phyloP scores from a whole-genome alignment of 2,888 invertebrate species.

The Tortricodes alternella region DNA sequence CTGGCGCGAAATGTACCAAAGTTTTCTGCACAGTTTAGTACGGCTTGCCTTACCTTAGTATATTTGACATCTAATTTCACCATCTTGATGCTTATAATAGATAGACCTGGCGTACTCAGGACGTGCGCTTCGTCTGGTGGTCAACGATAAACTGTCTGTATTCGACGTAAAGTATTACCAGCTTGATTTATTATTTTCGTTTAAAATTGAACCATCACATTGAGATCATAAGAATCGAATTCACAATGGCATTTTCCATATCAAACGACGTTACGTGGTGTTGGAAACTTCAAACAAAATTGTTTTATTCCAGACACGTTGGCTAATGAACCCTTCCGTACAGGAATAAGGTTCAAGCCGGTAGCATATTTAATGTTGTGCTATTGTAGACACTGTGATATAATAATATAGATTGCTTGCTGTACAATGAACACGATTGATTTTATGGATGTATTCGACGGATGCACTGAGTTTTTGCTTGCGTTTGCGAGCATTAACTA shows the following conservation, averaged over 20 bases:
- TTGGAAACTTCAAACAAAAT: no score
- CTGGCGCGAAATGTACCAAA: no score
- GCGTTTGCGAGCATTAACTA: no score
- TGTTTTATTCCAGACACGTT: no score
- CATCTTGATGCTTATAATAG: slow-evolving; percentile 53
- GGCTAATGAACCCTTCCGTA: no score
- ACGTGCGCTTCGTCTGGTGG: slow-evolving; percentile 12
- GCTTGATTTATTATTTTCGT: not conserved
- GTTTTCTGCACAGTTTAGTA: not conserved
- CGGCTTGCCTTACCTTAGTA: slow-evolving; percentile 67
- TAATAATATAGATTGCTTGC: no score
- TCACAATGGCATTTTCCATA: not conserved
- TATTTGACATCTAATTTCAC: slow-evolving; percentile 79
- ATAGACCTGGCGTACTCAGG: not conserved
- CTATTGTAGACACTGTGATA: no score
- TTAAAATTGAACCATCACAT: slow-evolving; percentile 6
- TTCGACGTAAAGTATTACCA: not conserved
- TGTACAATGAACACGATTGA: no score
- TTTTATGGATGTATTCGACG: not conserved
- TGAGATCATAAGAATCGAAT: slow-evolving; percentile 2
- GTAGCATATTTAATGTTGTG: no score
- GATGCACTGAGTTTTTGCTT: not conserved
- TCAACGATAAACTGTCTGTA: slow-evolving; percentile 8
- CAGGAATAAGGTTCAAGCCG: no score
- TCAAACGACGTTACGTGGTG: not conserved